A percentile compares a stretch with the other conserved stretches of the same genome.
phyloP scores from a whole-genome alignment of 2,797 vertebrate genomes.

The Acipenser oxyrinchus region DNA sequence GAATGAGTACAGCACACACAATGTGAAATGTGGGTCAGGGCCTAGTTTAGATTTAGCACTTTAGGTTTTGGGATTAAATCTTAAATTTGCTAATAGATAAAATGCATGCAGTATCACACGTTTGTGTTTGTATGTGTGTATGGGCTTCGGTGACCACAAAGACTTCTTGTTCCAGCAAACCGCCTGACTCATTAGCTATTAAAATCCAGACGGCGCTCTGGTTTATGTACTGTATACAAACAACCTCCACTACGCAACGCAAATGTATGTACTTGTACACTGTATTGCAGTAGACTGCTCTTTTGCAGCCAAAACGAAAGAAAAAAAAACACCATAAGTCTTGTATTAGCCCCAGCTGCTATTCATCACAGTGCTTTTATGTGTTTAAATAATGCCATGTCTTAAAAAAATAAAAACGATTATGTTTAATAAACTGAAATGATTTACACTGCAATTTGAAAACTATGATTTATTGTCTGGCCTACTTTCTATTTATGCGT shows the following conservation, averaged over 20 bases:
- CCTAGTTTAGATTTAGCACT: no score
- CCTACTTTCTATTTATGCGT: conserved; percentile 9
- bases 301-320: background rate
- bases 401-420: conserved; percentile 6
- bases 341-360: background rate
- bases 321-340: conserved; percentile 5
- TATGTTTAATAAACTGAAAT: conserved; percentile 15
- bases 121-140: no score
- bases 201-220: conserved; percentile 13
- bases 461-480: background rate
- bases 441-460: conserved; percentile 11
- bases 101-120: no score
- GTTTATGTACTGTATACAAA: conserved; percentile 3
- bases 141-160: no score
- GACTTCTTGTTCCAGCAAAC: conserved; percentile 11
- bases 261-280: conserved; percentile 1
- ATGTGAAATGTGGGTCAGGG: no score
- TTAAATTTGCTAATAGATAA: no score
- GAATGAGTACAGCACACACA: no score
- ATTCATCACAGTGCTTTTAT: background rate
- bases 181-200: conserved; percentile 17
- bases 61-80: no score
- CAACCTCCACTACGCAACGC: conserved; percentile 3
- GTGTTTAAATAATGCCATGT: background rate
- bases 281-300: conserved; percentile 3